A percentile compares a stretch with the other conserved stretches of the same genome.
Evolutionary conservation across 2,797 vertebrate species (phyloP).

Genomic region (Podargus strigoides): DNA sequence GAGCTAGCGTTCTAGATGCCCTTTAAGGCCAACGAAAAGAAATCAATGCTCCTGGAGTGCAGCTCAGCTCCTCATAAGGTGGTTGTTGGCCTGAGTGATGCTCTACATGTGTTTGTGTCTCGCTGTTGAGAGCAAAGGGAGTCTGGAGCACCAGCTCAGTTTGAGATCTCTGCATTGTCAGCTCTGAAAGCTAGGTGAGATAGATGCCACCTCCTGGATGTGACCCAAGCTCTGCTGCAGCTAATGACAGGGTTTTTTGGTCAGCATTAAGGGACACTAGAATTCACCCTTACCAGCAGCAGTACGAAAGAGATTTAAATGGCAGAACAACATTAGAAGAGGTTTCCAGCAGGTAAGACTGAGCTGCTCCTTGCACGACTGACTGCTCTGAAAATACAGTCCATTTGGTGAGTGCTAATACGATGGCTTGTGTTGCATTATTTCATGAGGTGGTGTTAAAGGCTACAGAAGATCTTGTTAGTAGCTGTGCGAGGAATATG

Average conservation of each 20-base stretch:
- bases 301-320: background rate
- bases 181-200: background rate
- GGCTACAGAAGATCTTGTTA: slow-evolving; percentile 26
- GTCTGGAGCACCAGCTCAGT: background rate
- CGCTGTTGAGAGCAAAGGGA: accelerated
- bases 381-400: background rate
- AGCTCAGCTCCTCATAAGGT: background rate
- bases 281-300: background rate
- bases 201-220: background rate
- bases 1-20: background rate
- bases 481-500: background rate
- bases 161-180: background rate
- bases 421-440: background rate
- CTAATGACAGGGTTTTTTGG: background rate
- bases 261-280: background rate
- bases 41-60: background rate
- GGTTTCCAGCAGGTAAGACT: background rate
- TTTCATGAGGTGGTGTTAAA: slow-evolving; percentile 27
- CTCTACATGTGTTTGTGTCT: background rate
- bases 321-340: background rate
- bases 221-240: background rate
- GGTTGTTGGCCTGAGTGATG: background rate
- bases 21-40: background rate
- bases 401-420: background rate
- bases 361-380: background rate